Conservation (phyloP, 2,888 invertebrate genomes). For the Cryptus viduatorius region DNA sequence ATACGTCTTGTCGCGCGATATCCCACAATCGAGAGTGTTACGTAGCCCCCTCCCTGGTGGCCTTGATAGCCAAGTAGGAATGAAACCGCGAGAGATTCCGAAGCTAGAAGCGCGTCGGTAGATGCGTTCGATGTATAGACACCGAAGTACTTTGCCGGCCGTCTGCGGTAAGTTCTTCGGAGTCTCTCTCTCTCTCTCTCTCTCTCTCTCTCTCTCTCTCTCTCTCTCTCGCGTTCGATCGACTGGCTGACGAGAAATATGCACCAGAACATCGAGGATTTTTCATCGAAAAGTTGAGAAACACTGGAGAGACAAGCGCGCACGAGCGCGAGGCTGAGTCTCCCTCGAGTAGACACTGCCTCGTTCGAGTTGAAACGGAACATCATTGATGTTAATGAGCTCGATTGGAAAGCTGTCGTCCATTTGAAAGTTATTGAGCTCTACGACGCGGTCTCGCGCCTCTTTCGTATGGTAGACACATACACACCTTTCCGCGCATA, state of each 20-base stretch:
- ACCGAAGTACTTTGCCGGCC: neutral
- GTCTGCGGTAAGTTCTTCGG: constrained; percentile 1
- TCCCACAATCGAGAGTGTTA: constrained; percentile 24
- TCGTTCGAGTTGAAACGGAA: constrained; percentile 66
- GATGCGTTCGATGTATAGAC: constrained; percentile 13
- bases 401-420: constrained; percentile 81
- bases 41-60: constrained; percentile 1
- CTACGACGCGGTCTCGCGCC: constrained; percentile 46
- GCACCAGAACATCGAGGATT: neutral
- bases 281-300: constrained; percentile 49
- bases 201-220: too few relatives aligned
- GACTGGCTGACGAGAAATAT: neutral
- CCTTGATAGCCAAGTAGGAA: constrained; percentile 28
- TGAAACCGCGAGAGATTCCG: constrained; percentile 23
- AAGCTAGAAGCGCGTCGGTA: constrained; percentile 3
- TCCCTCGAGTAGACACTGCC: constrained; percentile 39
- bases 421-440: constrained; percentile 79
- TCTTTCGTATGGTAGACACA: constrained; percentile 54
- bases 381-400: constrained; percentile 82
- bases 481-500: constrained; percentile 8
- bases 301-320: constrained; percentile 39
- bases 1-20: neutral
- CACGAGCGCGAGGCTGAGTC: constrained; percentile 37
- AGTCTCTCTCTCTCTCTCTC: too few relatives aligned
- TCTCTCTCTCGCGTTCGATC: neutral